Percentiles rank a stretch among this genome's conserved stretches.
Evolutionary conservation across 1,140 invertebrate genomes (phyloP).

Genomic region (Eriocheir sinensis): DNA sequence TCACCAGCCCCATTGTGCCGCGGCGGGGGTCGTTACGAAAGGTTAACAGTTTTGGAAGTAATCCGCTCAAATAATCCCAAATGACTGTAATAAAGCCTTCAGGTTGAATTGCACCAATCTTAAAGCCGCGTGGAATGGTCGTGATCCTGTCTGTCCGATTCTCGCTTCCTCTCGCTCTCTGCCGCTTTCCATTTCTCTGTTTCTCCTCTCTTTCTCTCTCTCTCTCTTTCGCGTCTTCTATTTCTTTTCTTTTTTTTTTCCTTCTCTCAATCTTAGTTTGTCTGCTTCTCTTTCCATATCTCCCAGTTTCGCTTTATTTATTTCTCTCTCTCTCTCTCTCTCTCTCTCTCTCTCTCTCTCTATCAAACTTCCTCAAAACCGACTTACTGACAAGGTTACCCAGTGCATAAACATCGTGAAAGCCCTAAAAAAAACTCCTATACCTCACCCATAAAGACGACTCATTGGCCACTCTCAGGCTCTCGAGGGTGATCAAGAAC

Average conservation of each 20-base stretch:
- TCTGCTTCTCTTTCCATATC: not conserved
- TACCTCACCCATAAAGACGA: not conserved
- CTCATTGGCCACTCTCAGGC: not conserved
- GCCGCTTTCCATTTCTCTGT: not conserved
- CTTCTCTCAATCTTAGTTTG: not conserved
- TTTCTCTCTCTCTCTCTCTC: too few relatives aligned
- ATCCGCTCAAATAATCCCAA: slow-evolving; percentile 59
- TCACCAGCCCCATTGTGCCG: slow-evolving; percentile 62
- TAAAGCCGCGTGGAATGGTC: slow-evolving; percentile 33
- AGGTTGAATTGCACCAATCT: slow-evolving; percentile 59
- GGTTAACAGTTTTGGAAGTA: slow-evolving; percentile 71
- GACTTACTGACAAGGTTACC: too few relatives aligned
- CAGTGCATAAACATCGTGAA: too few relatives aligned
- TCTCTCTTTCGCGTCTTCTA: too few relatives aligned
- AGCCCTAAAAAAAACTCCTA: not conserved
- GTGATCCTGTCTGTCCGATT: too few relatives aligned
- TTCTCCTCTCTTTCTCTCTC: too few relatives aligned
- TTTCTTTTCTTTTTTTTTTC: too few relatives aligned
- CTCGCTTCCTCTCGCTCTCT: not conserved
- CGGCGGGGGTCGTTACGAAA: slow-evolving; percentile 58
- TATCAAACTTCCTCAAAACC: not conserved
- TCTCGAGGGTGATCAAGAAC: too few relatives aligned
- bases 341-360: too few relatives aligned
- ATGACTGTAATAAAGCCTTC: slow-evolving; percentile 65
- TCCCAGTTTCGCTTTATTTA: not conserved